These are phyloP conservation scores for Enteromius paludinosus DNA, from an alignment of 2,797 vertebrate genomes.

Conservation along the genomic window DNA sequence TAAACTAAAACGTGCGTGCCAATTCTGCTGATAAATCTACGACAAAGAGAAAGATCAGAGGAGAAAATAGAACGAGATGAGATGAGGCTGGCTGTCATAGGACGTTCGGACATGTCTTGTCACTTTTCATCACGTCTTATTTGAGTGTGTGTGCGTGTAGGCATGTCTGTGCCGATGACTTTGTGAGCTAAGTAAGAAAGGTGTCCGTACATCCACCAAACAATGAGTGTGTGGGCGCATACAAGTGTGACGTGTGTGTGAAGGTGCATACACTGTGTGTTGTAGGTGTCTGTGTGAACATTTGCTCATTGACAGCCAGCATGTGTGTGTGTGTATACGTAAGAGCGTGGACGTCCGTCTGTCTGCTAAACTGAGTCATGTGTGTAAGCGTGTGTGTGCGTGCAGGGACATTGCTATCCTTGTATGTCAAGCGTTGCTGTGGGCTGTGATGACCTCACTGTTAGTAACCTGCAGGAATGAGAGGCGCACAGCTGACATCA, in stretches of 20 bases:
- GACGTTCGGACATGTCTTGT: slow-evolving; percentile 67
- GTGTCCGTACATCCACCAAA: slow-evolving; percentile 24
- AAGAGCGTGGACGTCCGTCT: not conserved
- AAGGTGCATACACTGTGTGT: slow-evolving; percentile 16
- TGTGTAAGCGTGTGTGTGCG: slow-evolving; percentile 58
- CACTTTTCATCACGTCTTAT: slow-evolving; percentile 64
- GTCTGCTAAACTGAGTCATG: slow-evolving; percentile 43
- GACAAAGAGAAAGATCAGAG: slow-evolving; percentile 13
- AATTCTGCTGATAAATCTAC: slow-evolving; percentile 30
- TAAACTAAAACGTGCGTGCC: not conserved
- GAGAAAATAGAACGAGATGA: slow-evolving; percentile 49
- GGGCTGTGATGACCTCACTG: slow-evolving; percentile 73
- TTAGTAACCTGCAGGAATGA: slow-evolving; percentile 55
- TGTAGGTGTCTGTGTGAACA: slow-evolving; percentile 50
- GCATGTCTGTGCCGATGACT: slow-evolving; percentile 60
- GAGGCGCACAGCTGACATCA: slow-evolving; percentile 64
- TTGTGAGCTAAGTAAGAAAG: slow-evolving; percentile 51
- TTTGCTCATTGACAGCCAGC: slow-evolving; percentile 28
- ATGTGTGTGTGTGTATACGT: not conserved
- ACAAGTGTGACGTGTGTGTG: slow-evolving; percentile 41
- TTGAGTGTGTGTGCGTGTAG: slow-evolving; percentile 39
- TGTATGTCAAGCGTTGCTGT: slow-evolving; percentile 74
- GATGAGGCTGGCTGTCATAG: slow-evolving; percentile 60
- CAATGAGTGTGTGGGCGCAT: slow-evolving; percentile 43
- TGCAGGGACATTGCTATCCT: slow-evolving; percentile 55